Conservation (phyloP, 2,797 vertebrate species). For the Cynodonichthys magdalenae region DNA sequence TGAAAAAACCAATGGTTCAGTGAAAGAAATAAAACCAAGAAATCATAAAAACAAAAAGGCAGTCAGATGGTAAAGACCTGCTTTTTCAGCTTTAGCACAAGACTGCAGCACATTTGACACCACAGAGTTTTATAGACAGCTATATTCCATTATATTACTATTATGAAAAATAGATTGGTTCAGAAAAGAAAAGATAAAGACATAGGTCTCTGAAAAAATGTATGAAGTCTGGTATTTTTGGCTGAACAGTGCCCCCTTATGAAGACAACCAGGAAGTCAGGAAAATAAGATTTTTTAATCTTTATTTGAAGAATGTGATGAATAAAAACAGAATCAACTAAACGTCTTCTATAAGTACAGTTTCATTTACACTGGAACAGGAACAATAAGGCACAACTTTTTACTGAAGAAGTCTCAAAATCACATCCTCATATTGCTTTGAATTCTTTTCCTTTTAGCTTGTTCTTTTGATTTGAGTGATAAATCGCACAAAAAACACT, state of each 20-base stretch:
- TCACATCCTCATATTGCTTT: background rate
- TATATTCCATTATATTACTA: constrained; percentile 1
- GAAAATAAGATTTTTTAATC: constrained; percentile 4
- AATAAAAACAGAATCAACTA: constrained; percentile 8
- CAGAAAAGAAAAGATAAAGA: background rate
- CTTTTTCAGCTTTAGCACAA: constrained; percentile 5
- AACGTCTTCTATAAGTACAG: constrained; percentile 10
- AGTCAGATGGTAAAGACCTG: constrained; percentile 32
- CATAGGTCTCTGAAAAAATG: background rate
- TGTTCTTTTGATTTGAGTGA: constrained; percentile 21
- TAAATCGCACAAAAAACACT: background rate
- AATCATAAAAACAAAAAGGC: background rate
- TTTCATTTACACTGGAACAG: constrained; percentile 29
- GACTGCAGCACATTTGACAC: background rate
- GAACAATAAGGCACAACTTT: constrained; percentile 65
- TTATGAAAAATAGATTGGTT: background rate
- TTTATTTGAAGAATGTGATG: constrained; percentile 37
- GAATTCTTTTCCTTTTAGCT: constrained; percentile 3
- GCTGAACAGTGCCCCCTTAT: constrained; percentile 69
- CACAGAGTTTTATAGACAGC: background rate
- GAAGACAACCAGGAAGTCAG: constrained; percentile 25
- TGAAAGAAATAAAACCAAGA: constrained; percentile 22
- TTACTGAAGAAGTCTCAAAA: constrained; percentile 34
- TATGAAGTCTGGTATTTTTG: constrained; percentile 24
- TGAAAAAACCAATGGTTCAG: constrained; percentile 27